Evolutionary conservation across 2,888 invertebrate genomes (phyloP), one percentile per base, ranked within the genome.

Genomic region (Hoplodrina ambigua): DNA sequence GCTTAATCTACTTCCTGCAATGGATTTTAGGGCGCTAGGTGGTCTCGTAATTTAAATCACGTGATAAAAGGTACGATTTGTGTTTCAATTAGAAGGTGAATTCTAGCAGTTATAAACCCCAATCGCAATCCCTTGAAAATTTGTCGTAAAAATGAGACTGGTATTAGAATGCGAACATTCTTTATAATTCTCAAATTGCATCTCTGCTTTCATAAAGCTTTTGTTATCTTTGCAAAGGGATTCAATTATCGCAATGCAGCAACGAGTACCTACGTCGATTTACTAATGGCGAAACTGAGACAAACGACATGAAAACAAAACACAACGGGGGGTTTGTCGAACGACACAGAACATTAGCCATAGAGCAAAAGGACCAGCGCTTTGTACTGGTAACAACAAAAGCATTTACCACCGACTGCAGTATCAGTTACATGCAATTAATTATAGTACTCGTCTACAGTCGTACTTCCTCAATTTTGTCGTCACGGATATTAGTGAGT

Each of bases 381-480:
- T 53, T 67, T 69, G 66, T 72, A 81, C 81, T 72, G 25, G 20
- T 19, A 60, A 68, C 57, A 75, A 78, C 83, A 83, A 84, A 74
- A 80, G 69, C 75, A 60, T 70, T 75, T 73, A 69, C 72, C 41
- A 60, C 41, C 64, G 52, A 61, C 68, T 52, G 66, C 71, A 71
- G 44, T 80, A 82, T 78, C 85, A 77, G 80, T 84, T 69, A 72
- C 83, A 74, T 75, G 80, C 74, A 79, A 77, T 82, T 80, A 77
- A 82, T 75, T 72, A 81, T 75, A 84, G 75, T 81, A 61, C 82
- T 69, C 56, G 58, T 71, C 61, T 10, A 67, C 64, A 83, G 73
- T 61, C 63, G 65, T 74, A 81, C 75, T 84, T 84, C 76, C 79
- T 78, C 65, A 57, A 78, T 70, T 80, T 71, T 73, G 69, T 73